Conservation (phyloP, 2,797 vertebrate genomes). For the Chelmon rostratus region DNA sequence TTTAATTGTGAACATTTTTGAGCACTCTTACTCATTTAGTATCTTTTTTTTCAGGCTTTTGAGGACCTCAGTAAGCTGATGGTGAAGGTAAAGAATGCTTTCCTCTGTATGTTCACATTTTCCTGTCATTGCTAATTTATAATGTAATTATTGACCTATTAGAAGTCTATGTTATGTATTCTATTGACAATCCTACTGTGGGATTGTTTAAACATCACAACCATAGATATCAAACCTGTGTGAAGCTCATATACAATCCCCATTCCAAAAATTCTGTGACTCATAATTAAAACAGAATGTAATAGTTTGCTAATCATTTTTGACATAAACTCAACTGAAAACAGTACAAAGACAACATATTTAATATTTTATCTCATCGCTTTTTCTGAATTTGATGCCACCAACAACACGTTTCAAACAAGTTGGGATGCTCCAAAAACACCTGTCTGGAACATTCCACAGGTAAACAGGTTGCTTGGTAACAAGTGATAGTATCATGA, state of each 20-base stretch:
- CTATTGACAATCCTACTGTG: background rate
- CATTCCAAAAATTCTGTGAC: too few relatives aligned
- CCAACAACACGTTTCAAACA: too few relatives aligned
- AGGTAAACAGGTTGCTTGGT: too few relatives aligned
- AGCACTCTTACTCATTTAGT: slow-evolving; percentile 19
- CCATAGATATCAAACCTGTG: background rate
- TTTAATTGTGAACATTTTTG: slow-evolving; percentile 52
- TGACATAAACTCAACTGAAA: too few relatives aligned
- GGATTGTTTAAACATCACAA: slow-evolving; percentile 4
- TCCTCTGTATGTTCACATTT: slow-evolving; percentile 15
- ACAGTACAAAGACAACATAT: too few relatives aligned
- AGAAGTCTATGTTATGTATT: background rate
- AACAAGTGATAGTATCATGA: too few relatives aligned
- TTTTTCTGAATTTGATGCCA: too few relatives aligned
- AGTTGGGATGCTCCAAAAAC: too few relatives aligned
- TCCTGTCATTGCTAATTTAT: background rate
- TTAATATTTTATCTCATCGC: too few relatives aligned
- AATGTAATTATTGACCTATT: background rate
- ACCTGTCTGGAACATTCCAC: too few relatives aligned
- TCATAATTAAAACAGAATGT: too few relatives aligned
- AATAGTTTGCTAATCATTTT: too few relatives aligned
- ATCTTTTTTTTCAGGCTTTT: slow-evolving; percentile 90
- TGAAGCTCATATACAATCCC: background rate
- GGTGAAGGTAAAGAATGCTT: slow-evolving; percentile 91
- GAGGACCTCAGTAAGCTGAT: slow-evolving; percentile 99